Conservation (phyloP, 2,113 vertebrate genomes). For the Australoheros scitulus region DNA sequence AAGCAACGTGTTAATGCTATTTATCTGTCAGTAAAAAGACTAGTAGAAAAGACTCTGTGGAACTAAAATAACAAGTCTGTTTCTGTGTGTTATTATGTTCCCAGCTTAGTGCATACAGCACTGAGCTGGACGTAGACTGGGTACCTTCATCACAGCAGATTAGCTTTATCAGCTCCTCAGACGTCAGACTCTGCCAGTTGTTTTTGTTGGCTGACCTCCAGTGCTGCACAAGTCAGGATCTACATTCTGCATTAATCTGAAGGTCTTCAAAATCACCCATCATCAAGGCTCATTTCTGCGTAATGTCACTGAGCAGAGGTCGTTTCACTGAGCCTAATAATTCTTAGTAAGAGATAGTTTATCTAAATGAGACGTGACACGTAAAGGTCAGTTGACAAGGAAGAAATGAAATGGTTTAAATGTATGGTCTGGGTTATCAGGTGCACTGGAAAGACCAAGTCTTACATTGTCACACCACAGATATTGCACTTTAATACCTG, state of each 20-base stretch:
- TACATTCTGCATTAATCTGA: constrained; percentile 40
- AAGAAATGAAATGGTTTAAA: neutral
- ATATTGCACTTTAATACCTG: neutral
- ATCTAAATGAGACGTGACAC: constrained; percentile 5
- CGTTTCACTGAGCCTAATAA: constrained; percentile 14
- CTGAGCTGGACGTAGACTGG: neutral
- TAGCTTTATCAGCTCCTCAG: constrained; percentile 16
- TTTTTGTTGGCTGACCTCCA: constrained; percentile 51
- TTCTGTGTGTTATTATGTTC: neutral
- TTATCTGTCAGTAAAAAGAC: neutral
- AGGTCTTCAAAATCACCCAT: constrained; percentile 26
- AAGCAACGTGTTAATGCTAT: neutral
- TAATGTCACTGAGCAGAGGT: constrained; percentile 27
- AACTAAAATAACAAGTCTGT: constrained; percentile 13
- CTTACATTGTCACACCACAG: neutral
- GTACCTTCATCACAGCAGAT: constrained; percentile 4
- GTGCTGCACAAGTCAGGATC: constrained; percentile 15
- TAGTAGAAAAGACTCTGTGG: neutral
- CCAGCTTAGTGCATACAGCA: neutral
- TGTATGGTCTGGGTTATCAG: neutral
- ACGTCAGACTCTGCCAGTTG: constrained; percentile 22
- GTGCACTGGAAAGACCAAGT: neutral
- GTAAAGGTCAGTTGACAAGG: neutral
- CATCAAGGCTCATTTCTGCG: constrained; percentile 28
- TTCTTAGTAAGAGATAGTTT: constrained; percentile 14